These are phyloP conservation scores for Willisornis vidua DNA, from an alignment of 2,113 vertebrate genomes.

Conservation along the genomic window DNA sequence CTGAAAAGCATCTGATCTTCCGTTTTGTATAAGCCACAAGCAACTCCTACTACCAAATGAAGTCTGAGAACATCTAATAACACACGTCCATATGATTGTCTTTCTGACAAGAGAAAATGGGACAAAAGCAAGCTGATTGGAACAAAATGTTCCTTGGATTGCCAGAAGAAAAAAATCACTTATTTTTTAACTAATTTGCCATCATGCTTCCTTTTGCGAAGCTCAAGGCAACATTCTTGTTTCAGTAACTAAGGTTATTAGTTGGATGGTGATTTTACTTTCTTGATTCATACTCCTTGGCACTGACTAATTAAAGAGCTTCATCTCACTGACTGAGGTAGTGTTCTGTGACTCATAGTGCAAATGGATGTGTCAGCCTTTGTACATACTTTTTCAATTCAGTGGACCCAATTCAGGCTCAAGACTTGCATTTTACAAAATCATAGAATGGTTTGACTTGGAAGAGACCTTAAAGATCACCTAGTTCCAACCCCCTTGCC, in stretches of 20 bases:
- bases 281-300: not conserved
- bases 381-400: not conserved
- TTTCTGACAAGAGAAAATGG: not conserved
- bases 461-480: not conserved
- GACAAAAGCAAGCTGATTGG: not conserved
- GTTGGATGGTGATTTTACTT: not conserved
- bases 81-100: not conserved
- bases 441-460: not conserved
- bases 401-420: not conserved
- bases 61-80: not conserved
- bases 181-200: not conserved
- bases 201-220: not conserved
- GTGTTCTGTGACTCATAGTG: not conserved
- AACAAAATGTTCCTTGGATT: conserved; percentile 42
- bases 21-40: not conserved
- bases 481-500: not conserved
- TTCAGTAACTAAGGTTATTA: not conserved
- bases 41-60: not conserved
- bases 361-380: not conserved
- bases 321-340: not conserved
- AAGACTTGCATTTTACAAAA: not conserved
- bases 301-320: not conserved
- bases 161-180: not conserved
- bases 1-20: not conserved
- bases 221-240: not conserved